Base-by-base conservation (phyloP, 2,888 invertebrate species). In the Nomada fucata region DNA sequence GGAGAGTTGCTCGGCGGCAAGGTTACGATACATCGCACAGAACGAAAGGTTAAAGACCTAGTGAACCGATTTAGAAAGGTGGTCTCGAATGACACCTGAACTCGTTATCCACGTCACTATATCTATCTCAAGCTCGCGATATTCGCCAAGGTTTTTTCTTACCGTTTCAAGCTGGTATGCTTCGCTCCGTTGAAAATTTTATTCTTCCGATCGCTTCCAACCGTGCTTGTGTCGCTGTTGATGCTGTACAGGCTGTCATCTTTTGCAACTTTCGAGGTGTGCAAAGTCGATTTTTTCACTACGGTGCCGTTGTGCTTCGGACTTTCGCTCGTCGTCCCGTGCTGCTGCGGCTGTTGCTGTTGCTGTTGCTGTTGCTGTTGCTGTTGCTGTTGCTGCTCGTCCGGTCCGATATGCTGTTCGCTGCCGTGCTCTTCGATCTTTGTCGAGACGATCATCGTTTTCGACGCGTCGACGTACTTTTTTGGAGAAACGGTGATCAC, bases 181-280 rank as follows among this genome's bases (percentile, higher is more conserved):
- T 96, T 96, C 86, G 95, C 96, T 84, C 96, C 96, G 93, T 96
- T 96, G 91, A 95, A 94, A 83, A 96, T 95, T 85, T 96, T 94
- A 92, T 96, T 96, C 92, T 96, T 96, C 93, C 96, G 96, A 75
- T 96, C 96, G 86, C 94, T 94, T 77, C 95, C 95, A 84, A 94
- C 94, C 78, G 96, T 95, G 69, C 96, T 96, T 84, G 95, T 95
- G 91, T 96, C 96, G 91, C 95, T 95, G 82, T 96, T 95, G 91
- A 96, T 96, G 86, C 96, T 96, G 92, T 96, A 96, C 76, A 96
- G 95, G 87, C 96, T 96, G 76, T 96, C 96, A 89, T 96, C 96
- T 92, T 96, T 96, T 90, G 92, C 92, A 64, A 94, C 91, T 73
- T 92, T 91, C 60, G 92, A 77, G 65, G 89, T 89, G 84, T 91